These are phyloP conservation scores for Psix sp. DNA, from an alignment of 1,140 invertebrate species.

Conservation along the genomic window DNA sequence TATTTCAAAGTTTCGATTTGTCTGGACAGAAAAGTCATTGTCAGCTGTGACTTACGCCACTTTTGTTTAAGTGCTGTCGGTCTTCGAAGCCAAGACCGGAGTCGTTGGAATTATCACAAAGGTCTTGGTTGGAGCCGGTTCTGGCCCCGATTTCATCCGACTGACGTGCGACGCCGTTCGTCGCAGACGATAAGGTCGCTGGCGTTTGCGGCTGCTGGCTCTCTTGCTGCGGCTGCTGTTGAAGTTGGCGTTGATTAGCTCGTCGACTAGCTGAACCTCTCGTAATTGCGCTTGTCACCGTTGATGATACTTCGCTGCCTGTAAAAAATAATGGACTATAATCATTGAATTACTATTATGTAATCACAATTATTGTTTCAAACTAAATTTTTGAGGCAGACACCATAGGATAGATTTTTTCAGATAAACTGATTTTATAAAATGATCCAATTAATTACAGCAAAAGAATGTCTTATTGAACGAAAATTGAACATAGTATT, in stretches of 20 bases:
- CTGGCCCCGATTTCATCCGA: slow-evolving; percentile 67
- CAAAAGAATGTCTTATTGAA: no score
- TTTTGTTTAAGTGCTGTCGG: slow-evolving; percentile 66
- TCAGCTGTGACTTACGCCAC: slow-evolving; percentile 55
- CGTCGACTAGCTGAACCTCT: slow-evolving; percentile 53
- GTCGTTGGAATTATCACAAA: slow-evolving; percentile 90
- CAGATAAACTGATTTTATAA: no score
- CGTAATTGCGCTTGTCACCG: slow-evolving; percentile 65
- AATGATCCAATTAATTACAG: no score
- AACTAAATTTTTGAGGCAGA: neutral
- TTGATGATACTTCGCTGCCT: slow-evolving; percentile 65
- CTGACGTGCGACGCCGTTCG: slow-evolving; percentile 46
- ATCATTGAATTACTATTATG: slow-evolving; percentile 6
- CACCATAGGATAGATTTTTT: no score
- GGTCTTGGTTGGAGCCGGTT: slow-evolving; percentile 64
- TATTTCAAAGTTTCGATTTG: neutral
- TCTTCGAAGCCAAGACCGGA: slow-evolving; percentile 88
- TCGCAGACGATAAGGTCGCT: slow-evolving; percentile 56
- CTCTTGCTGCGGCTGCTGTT: slow-evolving; percentile 46
- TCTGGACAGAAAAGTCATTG: neutral
- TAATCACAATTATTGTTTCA: slow-evolving; percentile 1
- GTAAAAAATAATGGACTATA: slow-evolving; percentile 24
- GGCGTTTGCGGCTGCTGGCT: slow-evolving; percentile 51
- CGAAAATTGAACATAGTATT: no score
- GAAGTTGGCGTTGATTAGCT: slow-evolving; percentile 57